These are phyloP conservation scores for Eucera pruinosa DNA, from an alignment of 2,888 invertebrate genomes.

Conservation along the genomic window DNA sequence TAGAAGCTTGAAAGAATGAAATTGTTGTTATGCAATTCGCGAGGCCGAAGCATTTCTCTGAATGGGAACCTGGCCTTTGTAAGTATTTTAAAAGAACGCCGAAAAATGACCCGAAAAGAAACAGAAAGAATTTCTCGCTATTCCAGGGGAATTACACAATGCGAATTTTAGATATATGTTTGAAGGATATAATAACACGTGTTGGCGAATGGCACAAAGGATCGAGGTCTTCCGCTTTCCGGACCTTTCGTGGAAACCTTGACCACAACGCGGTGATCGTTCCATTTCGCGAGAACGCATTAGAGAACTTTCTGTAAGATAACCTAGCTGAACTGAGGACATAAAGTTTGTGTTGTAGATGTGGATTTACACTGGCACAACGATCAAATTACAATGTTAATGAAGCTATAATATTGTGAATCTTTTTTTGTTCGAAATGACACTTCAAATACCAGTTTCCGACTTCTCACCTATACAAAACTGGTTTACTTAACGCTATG, in stretches of 20 bases:
- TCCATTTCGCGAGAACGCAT: conserved; percentile 62
- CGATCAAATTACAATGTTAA: not conserved
- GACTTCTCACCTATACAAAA: too few relatives aligned
- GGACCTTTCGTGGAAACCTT: conserved; percentile 65
- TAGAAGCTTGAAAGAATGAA: conserved; percentile 15
- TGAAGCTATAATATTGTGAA: not conserved
- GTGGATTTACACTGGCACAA: not conserved
- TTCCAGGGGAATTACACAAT: conserved; percentile 3
- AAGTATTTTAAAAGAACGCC: not conserved
- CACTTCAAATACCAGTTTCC: not conserved
- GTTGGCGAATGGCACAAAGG: conserved; percentile 43
- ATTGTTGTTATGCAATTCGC: conserved; percentile 10
- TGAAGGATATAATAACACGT: conserved; percentile 53
- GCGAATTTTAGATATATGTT: conserved; percentile 37
- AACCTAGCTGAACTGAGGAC: conserved; percentile 3
- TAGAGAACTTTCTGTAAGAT: conserved; percentile 42
- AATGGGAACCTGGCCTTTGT: conserved; percentile 6
- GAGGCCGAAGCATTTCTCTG: conserved; percentile 26
- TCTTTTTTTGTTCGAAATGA: not conserved
- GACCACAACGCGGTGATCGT: conserved; percentile 56
- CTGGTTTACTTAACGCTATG: too few relatives aligned
- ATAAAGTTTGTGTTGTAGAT: not conserved
- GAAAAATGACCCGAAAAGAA: not conserved
- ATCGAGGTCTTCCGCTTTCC: conserved; percentile 43
- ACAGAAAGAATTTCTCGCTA: conserved; percentile 14